A percentile compares a stretch with the other conserved stretches of the same genome.
Conservation (phyloP, 2,888 invertebrate species). For the Ichneumon xanthorius region DNA sequence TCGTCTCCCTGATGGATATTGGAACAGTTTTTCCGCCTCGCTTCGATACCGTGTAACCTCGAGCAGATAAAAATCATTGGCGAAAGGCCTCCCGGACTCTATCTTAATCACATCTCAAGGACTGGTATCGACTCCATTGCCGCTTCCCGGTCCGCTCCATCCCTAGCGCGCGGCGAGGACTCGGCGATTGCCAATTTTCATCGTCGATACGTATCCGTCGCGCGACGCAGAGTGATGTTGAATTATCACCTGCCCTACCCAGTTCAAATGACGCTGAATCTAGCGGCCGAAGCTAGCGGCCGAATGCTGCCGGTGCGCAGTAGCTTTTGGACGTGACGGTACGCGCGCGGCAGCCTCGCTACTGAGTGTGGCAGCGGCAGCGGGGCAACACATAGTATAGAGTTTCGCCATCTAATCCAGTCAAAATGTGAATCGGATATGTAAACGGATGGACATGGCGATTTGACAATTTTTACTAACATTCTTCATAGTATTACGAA, state of each 20-base stretch:
- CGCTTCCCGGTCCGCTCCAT: constrained; percentile 44
- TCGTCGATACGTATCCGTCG: constrained; percentile 15
- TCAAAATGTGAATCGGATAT: no score
- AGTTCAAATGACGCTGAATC: no score
- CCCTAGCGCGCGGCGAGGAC: constrained; percentile 6
- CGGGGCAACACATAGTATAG: no score
- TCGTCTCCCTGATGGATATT: constrained; percentile 59
- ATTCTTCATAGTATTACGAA: no score
- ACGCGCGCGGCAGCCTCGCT: no score
- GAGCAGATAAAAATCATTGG: constrained; percentile 64
- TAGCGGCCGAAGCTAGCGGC: no score
- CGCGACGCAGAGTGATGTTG: constrained; percentile 2
- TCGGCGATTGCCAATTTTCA: constrained; percentile 56
- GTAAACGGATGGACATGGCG: no score
- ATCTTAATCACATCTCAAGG: constrained; percentile 68
- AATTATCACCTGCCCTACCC: neutral
- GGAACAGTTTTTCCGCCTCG: constrained; percentile 44
- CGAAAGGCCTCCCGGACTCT: constrained; percentile 59
- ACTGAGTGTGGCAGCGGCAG: no score
- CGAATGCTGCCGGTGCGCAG: no score
- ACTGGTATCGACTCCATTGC: constrained; percentile 52
- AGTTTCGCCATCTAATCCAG: no score
- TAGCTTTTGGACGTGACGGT: no score
- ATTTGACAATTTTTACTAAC: no score
- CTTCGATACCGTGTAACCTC: constrained; percentile 31